Base-by-base conservation (phyloP, 1,140 invertebrate genomes). In the Hylaeus volcanicus region DNA sequence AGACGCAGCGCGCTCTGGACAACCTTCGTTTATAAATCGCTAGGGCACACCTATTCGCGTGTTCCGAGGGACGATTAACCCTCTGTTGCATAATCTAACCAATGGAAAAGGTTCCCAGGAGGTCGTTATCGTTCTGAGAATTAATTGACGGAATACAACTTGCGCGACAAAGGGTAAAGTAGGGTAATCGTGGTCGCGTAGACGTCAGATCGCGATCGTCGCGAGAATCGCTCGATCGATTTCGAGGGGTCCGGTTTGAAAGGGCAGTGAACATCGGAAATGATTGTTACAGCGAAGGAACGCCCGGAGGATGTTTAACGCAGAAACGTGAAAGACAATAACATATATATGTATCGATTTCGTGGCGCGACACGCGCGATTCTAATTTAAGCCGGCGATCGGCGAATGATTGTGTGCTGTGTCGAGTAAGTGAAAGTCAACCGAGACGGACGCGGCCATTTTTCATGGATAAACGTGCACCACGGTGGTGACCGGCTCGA, bases 381-480 rank as follows among this genome's bases (percentile, higher is more conserved):
- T 63, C 75, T 64, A 55, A 80, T 85, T 51, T 74, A 61, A 79
- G 48, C 60, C 55, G 82, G 37, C 74, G 70, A 45, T 81, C 87
- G 79, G 77, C 84, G 84, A 76, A 83, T 88, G 74, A 78, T 82
- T 83, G 81, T 89, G 86, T 88, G 87, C 84, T 81, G 88, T 88
- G 88, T 69, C 81, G 70, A 89, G 89, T 88, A 75, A 90, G 86
- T 89, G 90, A 89, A 86, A 89, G 86, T 85, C 87, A 81, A 79
- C 73, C 75, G 76, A 80, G 64, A 71, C 74, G 83, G 78, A 79
- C 73, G 74, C 69, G 66, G 66, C 86, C 82, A 84, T 76, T 86
- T 84, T 86, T 79, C 84, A 78, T 81, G 88, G 86, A 90, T 89
- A 89, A 89, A 83, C 86, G 81, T 70, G 74, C 69, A 51, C 61